These are phyloP conservation scores for Lasioglossum lativentre DNA, from an alignment of 2,888 invertebrate genomes.

Conservation along the genomic window DNA sequence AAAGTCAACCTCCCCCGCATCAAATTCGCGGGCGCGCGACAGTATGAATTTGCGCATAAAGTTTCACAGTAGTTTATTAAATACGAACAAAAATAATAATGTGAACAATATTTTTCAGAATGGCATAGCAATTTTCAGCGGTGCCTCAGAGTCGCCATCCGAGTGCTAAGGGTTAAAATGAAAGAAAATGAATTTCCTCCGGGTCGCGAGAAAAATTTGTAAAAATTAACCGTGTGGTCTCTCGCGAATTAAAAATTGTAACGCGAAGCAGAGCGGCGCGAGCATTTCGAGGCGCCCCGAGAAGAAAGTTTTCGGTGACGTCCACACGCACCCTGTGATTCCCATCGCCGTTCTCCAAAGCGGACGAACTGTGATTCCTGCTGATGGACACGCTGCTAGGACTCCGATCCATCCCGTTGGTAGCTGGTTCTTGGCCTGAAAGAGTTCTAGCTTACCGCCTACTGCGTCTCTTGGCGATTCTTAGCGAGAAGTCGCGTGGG, in stretches of 20 bases:
- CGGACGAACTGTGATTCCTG: constrained; percentile 90
- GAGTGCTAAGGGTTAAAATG: background rate
- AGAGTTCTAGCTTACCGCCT: constrained; percentile 81
- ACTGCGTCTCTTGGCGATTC: constrained; percentile 69
- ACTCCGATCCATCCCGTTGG: constrained; percentile 89
- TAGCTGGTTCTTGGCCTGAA: constrained; percentile 85
- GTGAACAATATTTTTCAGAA: too few species aligned
- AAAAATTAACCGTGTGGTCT: too few species aligned
- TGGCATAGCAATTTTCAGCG: too few species aligned
- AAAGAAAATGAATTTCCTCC: background rate
- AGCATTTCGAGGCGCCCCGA: background rate
- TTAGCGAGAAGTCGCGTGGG: constrained; percentile 37
- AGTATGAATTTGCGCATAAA: too few species aligned
- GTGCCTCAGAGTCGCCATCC: too few species aligned
- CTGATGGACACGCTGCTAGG: constrained; percentile 93
- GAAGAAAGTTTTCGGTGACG: too few species aligned
- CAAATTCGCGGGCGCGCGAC: too few species aligned
- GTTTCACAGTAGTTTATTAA: too few species aligned
- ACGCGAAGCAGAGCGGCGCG: background rate
- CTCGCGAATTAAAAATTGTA: too few species aligned
- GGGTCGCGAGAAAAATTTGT: too few species aligned
- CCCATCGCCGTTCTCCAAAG: constrained; percentile 86
- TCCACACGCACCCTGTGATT: constrained; percentile 86
- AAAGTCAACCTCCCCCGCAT: too few species aligned
- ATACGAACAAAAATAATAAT: too few species aligned